Base-by-base conservation (phyloP, 2,797 vertebrate genomes). In the Pyrrhura leucotis region DNA sequence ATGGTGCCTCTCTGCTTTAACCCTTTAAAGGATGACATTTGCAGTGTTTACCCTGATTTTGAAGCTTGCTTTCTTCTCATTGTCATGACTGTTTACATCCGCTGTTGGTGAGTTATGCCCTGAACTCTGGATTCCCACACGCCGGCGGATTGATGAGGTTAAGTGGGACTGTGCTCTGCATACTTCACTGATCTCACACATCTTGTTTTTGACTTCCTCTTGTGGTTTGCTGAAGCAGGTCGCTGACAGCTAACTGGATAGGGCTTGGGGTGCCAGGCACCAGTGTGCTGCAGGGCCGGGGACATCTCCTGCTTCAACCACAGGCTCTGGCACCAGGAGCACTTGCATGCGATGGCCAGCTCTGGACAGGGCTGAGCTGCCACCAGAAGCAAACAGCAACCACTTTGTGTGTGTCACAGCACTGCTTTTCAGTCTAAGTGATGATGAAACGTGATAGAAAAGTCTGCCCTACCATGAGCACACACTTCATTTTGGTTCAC, bases 151-250 rank as follows among this genome's bases (percentile, higher is more conserved):
- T 1, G 8, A 29, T 58, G 25, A 85, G 35, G 18, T 80, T 56
- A 51, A 80, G 19, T 1, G 1, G 65, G 44, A 51, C 37, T 0
- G 0, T 42, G 22, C 29, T 67, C 44, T 72, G n/a, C 50, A 45
- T 4, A 15, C 81, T 84, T 85, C 69, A 37, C 5, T 48, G 72
- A 50, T 77, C 78, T 88, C 63, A 67, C 39, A 79, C 25, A 23
- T 73, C 33, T 87, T 51, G 21, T 45, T 51, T 88, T 85, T 39
- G 59, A 51, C 37, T 92, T 94, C 53, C 26, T 75, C 8, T 73
- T 78, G 58, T 50, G 79, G 53, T 75, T 83, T 88, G 10, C 42
- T 77, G 89, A 85, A 90, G 47, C n/a, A 1, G 2, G 35, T 73
- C 45, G 10, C 75, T 0, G 5, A n/a, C 3, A 63, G 40, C 29